Base-by-base conservation (phyloP, 2,888 invertebrate genomes). In the Drosophila bunnanda region DNA sequence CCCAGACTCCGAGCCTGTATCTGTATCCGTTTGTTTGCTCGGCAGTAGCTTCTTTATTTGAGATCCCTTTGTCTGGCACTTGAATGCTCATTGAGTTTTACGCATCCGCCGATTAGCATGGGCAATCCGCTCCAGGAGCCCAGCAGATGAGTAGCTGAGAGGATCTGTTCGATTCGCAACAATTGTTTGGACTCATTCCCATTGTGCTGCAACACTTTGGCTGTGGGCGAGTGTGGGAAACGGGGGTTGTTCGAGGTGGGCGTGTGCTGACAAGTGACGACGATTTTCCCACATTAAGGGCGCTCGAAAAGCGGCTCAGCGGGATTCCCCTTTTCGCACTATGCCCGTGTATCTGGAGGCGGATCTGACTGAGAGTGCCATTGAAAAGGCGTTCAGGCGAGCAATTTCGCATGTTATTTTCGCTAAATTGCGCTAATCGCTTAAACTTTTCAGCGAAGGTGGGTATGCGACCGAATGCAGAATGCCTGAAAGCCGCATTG, bases 31-130 rank as follows among this genome's bases (percentile, higher is more conserved):
- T 17, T 62, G 36, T 59, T 53, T 65, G 25, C 53, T 28, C 50
- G 66, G 38, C 59, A 41, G 58, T 17, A 67, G 76, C 61, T 28
- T 65, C 50, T 57, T 61, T 41, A 60, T 80, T 78, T 61, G 74
- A 52, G 34, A 34, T 15, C 69, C 55, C 38, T 30, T 55, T 60
- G 46, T 46, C 59, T 36, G 75, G 65, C 74, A 54, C 89, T 85
- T 77, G 75, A 83, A 65, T 81, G 78, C 58, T 83, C 84, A 78
- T 78, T 82, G 89, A 86, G 89, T 75, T 84, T 82, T 78, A 81
- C 81, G 79, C 82, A 82, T 84, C 61, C 79, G 75, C 78, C 82
- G 90, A 90, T 91, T 91, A 90, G 89, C 89, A 86, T 88, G 60
- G 77, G 76, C 73, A 90, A 90, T 90, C 90, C 89, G 91, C 89